These are phyloP conservation scores for Hoplodrina blanda DNA, from an alignment of 2,888 invertebrate species.

Conservation along the genomic window DNA sequence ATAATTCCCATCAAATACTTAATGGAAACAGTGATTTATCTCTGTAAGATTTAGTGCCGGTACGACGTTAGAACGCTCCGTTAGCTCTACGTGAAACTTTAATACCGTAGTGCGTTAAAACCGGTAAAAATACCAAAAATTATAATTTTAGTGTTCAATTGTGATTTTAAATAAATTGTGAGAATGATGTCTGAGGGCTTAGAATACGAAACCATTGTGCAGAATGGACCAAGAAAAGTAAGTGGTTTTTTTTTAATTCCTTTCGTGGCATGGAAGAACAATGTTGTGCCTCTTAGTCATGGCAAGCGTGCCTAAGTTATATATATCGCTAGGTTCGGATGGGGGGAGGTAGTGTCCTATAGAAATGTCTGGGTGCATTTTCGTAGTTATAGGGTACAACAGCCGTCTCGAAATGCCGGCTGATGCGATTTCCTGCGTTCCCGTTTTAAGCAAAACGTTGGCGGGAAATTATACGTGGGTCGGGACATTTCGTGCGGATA, in stretches of 20 bases:
- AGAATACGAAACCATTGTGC: slow-evolving; percentile 92
- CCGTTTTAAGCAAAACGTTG: slow-evolving; percentile 68
- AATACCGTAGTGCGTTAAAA: slow-evolving; percentile 70
- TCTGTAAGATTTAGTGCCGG: slow-evolving; percentile 76
- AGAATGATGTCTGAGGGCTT: slow-evolving; percentile 91
- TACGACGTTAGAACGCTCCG: slow-evolving; percentile 70
- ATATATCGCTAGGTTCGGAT: slow-evolving; percentile 64
- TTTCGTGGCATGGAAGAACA: slow-evolving; percentile 49
- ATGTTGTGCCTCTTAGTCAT: slow-evolving; percentile 65
- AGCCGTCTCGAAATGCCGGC: slow-evolving; percentile 74
- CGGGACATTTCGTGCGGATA: slow-evolving; percentile 54
- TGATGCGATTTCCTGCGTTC: slow-evolving; percentile 81
- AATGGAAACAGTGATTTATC: slow-evolving; percentile 83
- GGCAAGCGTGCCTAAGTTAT: slow-evolving; percentile 57
- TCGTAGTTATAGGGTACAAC: slow-evolving; percentile 75
- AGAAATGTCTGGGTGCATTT: slow-evolving; percentile 86
- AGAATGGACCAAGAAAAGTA: slow-evolving; percentile 92
- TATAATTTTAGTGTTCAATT: slow-evolving; percentile 76
- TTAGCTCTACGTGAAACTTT: slow-evolving; percentile 63
- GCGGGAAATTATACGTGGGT: slow-evolving; percentile 70
- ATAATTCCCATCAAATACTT: slow-evolving; percentile 78
- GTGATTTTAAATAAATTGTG: slow-evolving; percentile 81
- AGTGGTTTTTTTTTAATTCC: slow-evolving; percentile 73
- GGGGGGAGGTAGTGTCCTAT: slow-evolving; percentile 80
- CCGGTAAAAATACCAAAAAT: slow-evolving; percentile 76